These are phyloP conservation scores for Rutpela maculata DNA, from an alignment of 2,888 invertebrate species.

Conservation along the genomic window DNA sequence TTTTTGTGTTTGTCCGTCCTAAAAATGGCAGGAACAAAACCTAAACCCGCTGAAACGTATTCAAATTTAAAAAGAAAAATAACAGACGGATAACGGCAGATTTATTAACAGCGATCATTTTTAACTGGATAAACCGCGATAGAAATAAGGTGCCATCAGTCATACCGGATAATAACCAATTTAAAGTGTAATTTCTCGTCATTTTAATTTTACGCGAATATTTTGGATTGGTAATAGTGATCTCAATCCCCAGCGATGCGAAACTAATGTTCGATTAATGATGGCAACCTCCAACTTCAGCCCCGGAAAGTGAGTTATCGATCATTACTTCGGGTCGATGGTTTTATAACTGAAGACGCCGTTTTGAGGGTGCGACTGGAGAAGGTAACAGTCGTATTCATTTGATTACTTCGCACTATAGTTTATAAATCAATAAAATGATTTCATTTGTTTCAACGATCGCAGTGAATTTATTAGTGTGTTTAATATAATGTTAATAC, in stretches of 20 bases:
- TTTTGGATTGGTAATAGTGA: conserved; percentile 26
- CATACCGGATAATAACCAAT: conserved; percentile 11
- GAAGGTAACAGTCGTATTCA: not conserved
- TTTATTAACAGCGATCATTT: conserved; percentile 7
- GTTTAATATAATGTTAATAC: not conserved
- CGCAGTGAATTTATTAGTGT: not conserved
- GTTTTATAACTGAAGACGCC: conserved; percentile 27
- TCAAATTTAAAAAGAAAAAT: too few species aligned
- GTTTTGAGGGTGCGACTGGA: not conserved
- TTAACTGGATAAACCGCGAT: not conserved
- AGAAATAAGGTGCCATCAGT: not conserved
- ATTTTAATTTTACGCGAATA: conserved; percentile 5
- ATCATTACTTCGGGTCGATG: conserved; percentile 38
- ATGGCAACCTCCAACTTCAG: conserved; percentile 16
- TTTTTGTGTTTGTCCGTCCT: too few species aligned
- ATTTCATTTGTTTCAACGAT: not conserved
- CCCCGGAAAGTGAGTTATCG: conserved; percentile 40
- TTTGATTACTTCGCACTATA: not conserved
- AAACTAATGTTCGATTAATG: conserved; percentile 38
- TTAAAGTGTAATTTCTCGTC: not conserved
- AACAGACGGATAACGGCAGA: not conserved
- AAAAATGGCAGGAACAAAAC: too few species aligned
- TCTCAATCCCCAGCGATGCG: conserved; percentile 24
- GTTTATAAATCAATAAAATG: not conserved
- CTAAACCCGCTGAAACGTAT: too few species aligned